phyloP scores from a whole-genome alignment of 2,888 invertebrate species.

The Agrotis puta region DNA sequence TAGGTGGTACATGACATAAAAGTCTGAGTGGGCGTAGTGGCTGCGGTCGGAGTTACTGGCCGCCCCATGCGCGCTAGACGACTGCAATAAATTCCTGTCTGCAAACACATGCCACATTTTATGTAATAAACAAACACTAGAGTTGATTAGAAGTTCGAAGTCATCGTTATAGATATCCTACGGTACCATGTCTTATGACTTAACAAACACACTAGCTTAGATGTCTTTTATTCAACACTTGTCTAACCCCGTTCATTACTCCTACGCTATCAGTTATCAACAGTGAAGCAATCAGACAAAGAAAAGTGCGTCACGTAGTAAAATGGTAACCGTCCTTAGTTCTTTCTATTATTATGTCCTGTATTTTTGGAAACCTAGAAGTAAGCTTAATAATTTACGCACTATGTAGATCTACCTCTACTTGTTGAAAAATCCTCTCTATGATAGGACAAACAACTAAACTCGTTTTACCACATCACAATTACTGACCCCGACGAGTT shows the following conservation, averaged over 20 bases:
- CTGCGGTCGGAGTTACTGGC: slow-evolving; percentile 49
- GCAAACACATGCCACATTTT: slow-evolving; percentile 62
- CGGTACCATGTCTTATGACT: slow-evolving; percentile 24
- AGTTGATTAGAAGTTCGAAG: slow-evolving; percentile 33
- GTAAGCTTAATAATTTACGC: background rate
- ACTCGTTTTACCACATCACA: background rate
- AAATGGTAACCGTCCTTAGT: background rate
- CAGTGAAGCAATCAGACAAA: slow-evolving; percentile 40
- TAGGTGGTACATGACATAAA: slow-evolving; percentile 64
- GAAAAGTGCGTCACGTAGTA: slow-evolving; percentile 15
- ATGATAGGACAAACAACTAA: background rate
- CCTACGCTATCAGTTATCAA: slow-evolving; percentile 43
- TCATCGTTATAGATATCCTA: slow-evolving; percentile 14
- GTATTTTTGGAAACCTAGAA: background rate
- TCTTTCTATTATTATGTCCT: background rate
- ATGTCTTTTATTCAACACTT: slow-evolving; percentile 40
- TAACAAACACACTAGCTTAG: slow-evolving; percentile 19
- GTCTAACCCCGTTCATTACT: slow-evolving; percentile 50
- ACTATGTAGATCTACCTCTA: background rate
- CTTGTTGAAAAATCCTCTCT: background rate
- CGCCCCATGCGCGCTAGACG: slow-evolving; percentile 61
- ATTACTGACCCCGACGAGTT: slow-evolving; percentile 14
- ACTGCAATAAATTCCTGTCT: slow-evolving; percentile 63
- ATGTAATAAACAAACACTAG: slow-evolving; percentile 50
- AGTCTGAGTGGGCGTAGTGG: slow-evolving; percentile 65